Evolutionary conservation across 2,888 invertebrate genomes (phyloP), one percentile per base, ranked within the genome.

Genomic region (Acronicta psi): DNA sequence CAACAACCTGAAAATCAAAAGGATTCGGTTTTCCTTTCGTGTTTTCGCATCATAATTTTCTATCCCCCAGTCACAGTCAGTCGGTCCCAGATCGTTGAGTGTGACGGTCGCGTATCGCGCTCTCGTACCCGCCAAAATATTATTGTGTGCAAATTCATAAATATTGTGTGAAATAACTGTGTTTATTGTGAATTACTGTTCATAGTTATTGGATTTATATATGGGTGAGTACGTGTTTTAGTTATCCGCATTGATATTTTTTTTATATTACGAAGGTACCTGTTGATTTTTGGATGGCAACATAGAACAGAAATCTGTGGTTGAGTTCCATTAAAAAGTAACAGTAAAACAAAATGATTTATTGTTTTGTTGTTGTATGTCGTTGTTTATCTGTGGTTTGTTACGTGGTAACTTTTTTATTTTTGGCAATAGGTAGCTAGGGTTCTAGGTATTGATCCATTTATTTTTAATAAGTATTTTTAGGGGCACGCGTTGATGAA

Each of bases 261-360:
- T 13, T 37, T 47, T 25, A 43, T 53, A 59, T 57, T 49, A 9
- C 31, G 13, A 16, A 18, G 46, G 51, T 58, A 76, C 76, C 76
- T 76, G 76, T 76, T 76, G 76, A 76, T 61, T 68, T 77, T 75
- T 43, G 46, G 59, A 52, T 56, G 55, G 57, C 49, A 62, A 65
- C 69, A 55, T 59, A 31, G 38, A 36, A 43, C 38, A 43, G 41
- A 53, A 47, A n/a, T 34, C 49, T 52, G n/a, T 11, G 36, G 49
- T 53, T 46, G 38, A 51, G 42, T 46, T 46, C 41, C 49, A 56
- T 49, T 43, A 52, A 17, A 65, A 58, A 43, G 38, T n/a, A 40
- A n/a, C 18, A 9, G 18, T 25, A 31, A 45, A 49, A 18, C 25
- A 46, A 29, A 56, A 17, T 46, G 46, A 59, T 57, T 45, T 34